Evolutionary conservation across 2,797 vertebrate genomes (phyloP).

Genomic region (Urophycis tenuis): DNA sequence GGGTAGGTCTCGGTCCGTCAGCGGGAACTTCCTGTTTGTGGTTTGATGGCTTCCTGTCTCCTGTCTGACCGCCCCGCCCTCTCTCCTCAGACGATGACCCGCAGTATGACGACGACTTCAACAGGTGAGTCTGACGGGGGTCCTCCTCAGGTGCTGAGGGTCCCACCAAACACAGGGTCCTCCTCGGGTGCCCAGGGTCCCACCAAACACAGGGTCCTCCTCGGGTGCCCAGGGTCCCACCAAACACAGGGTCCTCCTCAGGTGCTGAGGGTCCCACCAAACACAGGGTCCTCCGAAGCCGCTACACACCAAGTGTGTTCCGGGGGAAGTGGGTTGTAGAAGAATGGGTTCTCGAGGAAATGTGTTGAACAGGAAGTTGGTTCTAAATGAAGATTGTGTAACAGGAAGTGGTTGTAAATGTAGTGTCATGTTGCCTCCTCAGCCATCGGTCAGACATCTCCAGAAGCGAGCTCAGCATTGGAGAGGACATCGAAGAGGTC

Average conservation of each 20-base stretch:
- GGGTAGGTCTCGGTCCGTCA: not conserved
- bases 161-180: too few relatives aligned
- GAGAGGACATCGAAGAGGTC: slow-evolving; percentile 89
- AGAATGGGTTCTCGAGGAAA: not conserved
- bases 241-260: too few relatives aligned
- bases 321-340: too few relatives aligned
- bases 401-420: not conserved
- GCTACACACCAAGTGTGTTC: too few relatives aligned
- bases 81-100: slow-evolving; percentile 74
- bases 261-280: too few relatives aligned
- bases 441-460: slow-evolving; percentile 85
- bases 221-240: too few relatives aligned
- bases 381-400: too few relatives aligned
- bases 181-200: too few relatives aligned
- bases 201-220: too few relatives aligned
- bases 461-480: slow-evolving; percentile 82
- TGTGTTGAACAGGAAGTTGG: not conserved
- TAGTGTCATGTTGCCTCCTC: not conserved
- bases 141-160: too few relatives aligned
- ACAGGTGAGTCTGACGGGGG: slow-evolving; percentile 85
- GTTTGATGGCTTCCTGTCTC: not conserved
- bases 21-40: not conserved
- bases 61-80: slow-evolving; percentile 37
- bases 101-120: slow-evolving; percentile 91
- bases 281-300: too few relatives aligned